Percentiles rank a stretch among this genome's conserved stretches.
Evolutionary conservation across 2,888 invertebrate species (phyloP).

Genomic region (Erannis defoliaria): DNA sequence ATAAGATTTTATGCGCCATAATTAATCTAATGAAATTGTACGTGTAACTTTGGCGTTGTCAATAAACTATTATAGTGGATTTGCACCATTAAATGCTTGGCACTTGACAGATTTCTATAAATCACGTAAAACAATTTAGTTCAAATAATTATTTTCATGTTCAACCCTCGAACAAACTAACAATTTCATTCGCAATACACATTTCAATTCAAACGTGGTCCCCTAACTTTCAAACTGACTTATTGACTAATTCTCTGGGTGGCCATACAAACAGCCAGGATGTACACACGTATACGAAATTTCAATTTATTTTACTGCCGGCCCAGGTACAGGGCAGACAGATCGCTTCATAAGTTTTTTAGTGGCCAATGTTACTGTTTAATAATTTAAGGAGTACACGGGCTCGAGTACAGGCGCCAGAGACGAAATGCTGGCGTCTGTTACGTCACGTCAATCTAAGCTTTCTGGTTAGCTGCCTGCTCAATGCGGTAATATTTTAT

Average conservation of each 20-base stretch:
- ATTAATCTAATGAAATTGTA: too few relatives aligned
- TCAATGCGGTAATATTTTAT: too few relatives aligned
- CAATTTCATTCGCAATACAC: not conserved
- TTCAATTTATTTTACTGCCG: conserved; percentile 46
- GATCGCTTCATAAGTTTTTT: conserved; percentile 45
- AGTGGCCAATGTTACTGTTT: conserved; percentile 15
- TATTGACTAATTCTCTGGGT: conserved; percentile 17
- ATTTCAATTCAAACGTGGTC: conserved; percentile 8
- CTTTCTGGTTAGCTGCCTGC: too few relatives aligned
- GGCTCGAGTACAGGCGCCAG: not conserved
- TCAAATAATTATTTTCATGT: too few relatives aligned
- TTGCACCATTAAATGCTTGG: too few relatives aligned
- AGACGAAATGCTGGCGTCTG: not conserved
- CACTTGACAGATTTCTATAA: too few relatives aligned
- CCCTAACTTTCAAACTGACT: conserved; percentile 16
- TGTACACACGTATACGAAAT: conserved; percentile 32
- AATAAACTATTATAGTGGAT: too few relatives aligned
- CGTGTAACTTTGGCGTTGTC: too few relatives aligned
- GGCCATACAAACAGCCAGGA: not conserved
- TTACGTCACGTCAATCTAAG: not conserved
- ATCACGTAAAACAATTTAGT: too few relatives aligned
- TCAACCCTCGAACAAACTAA: too few relatives aligned
- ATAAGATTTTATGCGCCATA: too few relatives aligned
- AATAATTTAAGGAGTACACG: conserved; percentile 22
- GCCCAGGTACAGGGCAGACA: conserved; percentile 35